Evolutionary conservation across 2,888 invertebrate species (phyloP), one percentile per base, ranked within the genome.

Genomic region (Dorcus parallelipipedus): DNA sequence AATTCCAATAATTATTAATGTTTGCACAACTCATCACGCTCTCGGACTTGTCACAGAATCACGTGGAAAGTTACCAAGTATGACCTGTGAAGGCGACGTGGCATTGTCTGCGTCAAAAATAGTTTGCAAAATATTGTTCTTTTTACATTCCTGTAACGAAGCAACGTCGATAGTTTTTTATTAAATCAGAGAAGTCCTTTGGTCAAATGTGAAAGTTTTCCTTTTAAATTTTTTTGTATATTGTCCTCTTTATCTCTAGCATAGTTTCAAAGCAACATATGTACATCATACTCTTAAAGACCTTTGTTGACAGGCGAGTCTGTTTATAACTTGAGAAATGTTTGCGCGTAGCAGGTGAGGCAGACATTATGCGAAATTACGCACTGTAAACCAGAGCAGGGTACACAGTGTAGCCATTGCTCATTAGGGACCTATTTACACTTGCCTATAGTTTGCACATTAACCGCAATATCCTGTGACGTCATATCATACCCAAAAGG

Each of bases 1-100:
- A 58, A 65, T 58, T 64, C 63, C 65, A 63, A 67, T 67, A 65
- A 64, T 66, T 67, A 60, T 62, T 57, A 56, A 63, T 67, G 64
- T 67, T 67, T 67, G 53, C 61, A 43, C 51, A 56, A 59, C 52
- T 61, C 58, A 65, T 65, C 61, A 57, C 8, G 10, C n/a, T 26
- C 45, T 23, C 47, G 47, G 54, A 45, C 54, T 51, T 38, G 14
- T 40, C 38, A 17, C 17, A 45, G 23, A 45, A 45, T 45, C 23
- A 45, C 45, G 45, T 23, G 45, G 45, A 45, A 45, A 45, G 20
- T n/a, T 41, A 6, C 41, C 26, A 33, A 33, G 26, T 33, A 33
- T 33, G 26, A 33, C 26, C 26, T 33, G 26, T 6, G 26, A 33
- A 33, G 26, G 26, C 26, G 26, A 33, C 26, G 26, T 33, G 26